A percentile compares a stretch with the other conserved stretches of the same genome.
Conservation (phyloP, 2,888 invertebrate genomes). For the Corbicula japonica region DNA sequence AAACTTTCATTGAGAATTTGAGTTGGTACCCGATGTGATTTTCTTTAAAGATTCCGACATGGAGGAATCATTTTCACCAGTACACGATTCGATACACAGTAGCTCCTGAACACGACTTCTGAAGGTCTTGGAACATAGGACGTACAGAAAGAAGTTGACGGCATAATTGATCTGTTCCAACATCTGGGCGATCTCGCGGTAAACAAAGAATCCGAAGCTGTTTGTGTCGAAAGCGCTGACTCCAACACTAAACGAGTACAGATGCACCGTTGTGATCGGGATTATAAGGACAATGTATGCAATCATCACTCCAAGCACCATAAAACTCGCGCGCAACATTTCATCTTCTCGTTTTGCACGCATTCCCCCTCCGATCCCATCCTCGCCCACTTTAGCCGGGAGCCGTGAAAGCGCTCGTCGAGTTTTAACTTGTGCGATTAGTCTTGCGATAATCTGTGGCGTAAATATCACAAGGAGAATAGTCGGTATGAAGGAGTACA, state of each 20-base stretch:
- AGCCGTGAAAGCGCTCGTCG: constrained; percentile 27
- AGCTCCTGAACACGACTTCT: constrained; percentile 52
- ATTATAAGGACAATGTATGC: constrained; percentile 76
- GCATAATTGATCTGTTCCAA: constrained; percentile 78
- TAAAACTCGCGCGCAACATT: constrained; percentile 64
- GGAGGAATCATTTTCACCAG: too few species aligned
- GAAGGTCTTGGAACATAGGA: constrained; percentile 72
- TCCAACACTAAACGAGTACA: constrained; percentile 60
- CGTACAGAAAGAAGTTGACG: constrained; percentile 78
- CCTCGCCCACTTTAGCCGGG: too few species aligned
- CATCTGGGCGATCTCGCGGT: constrained; percentile 72
- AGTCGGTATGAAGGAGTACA: constrained; percentile 72
- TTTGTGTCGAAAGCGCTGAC: constrained; percentile 71
- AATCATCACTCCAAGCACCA: constrained; percentile 73
- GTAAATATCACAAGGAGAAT: constrained; percentile 66
- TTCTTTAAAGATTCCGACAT: too few species aligned
- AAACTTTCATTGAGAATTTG: too few species aligned
- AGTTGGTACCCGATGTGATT: too few species aligned
- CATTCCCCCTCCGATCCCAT: too few species aligned
- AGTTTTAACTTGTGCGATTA: constrained; percentile 35
- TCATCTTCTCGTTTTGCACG: constrained; percentile 36
- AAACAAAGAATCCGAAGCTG: constrained; percentile 61
- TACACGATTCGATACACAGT: constrained; percentile 8
- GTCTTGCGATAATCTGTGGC: constrained; percentile 62
- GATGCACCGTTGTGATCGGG: constrained; percentile 74